Base-by-base conservation (phyloP, 2,888 invertebrate species). In the Tyria jacobaeae region DNA sequence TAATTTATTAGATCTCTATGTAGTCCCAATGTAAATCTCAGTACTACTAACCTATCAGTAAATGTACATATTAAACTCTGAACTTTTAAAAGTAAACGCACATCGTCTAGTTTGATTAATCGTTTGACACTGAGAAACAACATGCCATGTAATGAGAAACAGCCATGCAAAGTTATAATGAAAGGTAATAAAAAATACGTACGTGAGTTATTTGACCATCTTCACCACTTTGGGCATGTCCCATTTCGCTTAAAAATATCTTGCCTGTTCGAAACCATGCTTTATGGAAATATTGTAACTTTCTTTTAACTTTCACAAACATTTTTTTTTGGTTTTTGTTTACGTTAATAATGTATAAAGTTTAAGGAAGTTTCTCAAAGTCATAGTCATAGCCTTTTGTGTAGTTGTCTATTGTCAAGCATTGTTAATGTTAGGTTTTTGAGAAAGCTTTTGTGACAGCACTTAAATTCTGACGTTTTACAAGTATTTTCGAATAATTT, bases 241-340 rank as follows among this genome's bases (percentile, higher is more conserved):
- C 21, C 24, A 17, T 25, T 52, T 54, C 7, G 48, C 12, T 39
- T 4, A 39, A 53, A 31, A 52, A 52, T 44, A 34, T 27, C 15
- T 48, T 59, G 5, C 39, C 27, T 27, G n/a, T 52, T 24, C 58
- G 31, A 50, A 58, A 21, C n/a, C n/a, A 54, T 53, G 60, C 52
- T 47, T 52, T 69, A 54, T 31, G 54, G 44, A 51, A 21, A 37
- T 48, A 65, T 60, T 47, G 51, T 47, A 24, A 59, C 74, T 74
- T 72, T 74, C 74, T 72, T 74, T 64, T 34, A 10, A 50, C 72
- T 75, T 74, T 74, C 69, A 51, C 47, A 34, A n/a, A 7, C 27
- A 44, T 51, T 17, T 9, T 44, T n/a, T 21, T 37, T 48, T 53
- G 17, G 53, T 41, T 55, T 39, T 48, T 59, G 2, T 41, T 34